Evolutionary conservation across 2,113 vertebrate genomes (phyloP), one percentile per base, ranked within the genome.

Genomic region (Cardinalis cardinalis): DNA sequence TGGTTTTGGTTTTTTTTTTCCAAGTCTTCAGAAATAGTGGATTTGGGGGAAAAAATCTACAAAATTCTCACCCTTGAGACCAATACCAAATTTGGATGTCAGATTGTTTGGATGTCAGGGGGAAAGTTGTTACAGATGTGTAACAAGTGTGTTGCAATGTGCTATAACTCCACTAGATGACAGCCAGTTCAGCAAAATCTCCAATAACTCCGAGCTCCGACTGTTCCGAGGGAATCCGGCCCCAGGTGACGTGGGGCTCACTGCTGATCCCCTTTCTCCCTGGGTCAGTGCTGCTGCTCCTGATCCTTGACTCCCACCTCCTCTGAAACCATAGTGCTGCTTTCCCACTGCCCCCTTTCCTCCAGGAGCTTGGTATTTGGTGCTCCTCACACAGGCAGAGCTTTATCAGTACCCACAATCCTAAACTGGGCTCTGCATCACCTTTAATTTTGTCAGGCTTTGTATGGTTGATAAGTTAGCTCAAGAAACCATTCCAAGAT

Each of bases 171-270:
- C 94, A 2, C 94, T 85, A 94, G 94, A n/a, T 93, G 95, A 7
- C 92, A 91, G 68, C 52, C 88, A 17, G 44, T 9, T 64, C 90
- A 85, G 75, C 53, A 26, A 58, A 6, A 48, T 8, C 31, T 53
- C 53, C 14, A 49, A 4, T 24, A 44, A 8, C 28, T 53, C n/a
- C 14, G 1, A 12, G 34, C 10, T 29, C 16, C 0, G 1, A 0
- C 24, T 20, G 21, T 4, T 72, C 29, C 4, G 15, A 4, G 40
- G 41, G 34, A 77, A 59, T 13, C 20, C 2, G 0, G 0, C 3
- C 12, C 32, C 41, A 14, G 12, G 7, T 36, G 1, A 17, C 9
- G 14, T 6, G 15, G 14, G 14, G 32, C 25, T 79, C 53, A 4
- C 23, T 0, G 1, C 40, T n/a, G 26, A 10, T 6, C 5, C 6